Percentiles rank a stretch among this genome's conserved stretches.
These are phyloP conservation scores for Diorhabda carinulata DNA, from an alignment of 1,140 invertebrate genomes.

Conservation along the genomic window DNA sequence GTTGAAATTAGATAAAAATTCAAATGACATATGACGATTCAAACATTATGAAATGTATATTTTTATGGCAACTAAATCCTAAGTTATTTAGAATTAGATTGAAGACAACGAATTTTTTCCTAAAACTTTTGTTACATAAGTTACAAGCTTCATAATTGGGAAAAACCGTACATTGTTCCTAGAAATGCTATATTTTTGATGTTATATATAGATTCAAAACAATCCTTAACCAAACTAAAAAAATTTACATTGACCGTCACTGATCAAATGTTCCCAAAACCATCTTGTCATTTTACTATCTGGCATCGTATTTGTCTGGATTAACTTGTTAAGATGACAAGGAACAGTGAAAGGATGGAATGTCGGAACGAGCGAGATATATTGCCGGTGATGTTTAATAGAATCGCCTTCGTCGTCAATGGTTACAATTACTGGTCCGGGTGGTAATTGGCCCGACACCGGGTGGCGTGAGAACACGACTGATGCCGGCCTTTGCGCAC, in stretches of 20 bases:
- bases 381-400: constrained; percentile 20
- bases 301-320: constrained; percentile 30
- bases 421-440: constrained; percentile 30
- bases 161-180: too few relatives aligned
- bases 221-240: too few relatives aligned
- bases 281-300: constrained; percentile 16
- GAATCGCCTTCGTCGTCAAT: constrained; percentile 27
- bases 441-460: constrained; percentile 29
- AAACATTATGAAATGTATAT: too few relatives aligned
- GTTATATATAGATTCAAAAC: too few relatives aligned
- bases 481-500: constrained; percentile 22
- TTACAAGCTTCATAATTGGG: too few relatives aligned
- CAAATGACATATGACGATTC: too few relatives aligned
- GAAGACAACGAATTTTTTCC: too few relatives aligned
- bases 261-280: background rate
- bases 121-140: too few relatives aligned
- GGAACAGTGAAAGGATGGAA: constrained; percentile 16
- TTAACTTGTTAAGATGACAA: constrained; percentile 30
- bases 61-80: too few relatives aligned
- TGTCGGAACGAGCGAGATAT: constrained; percentile 14
- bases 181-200: too few relatives aligned
- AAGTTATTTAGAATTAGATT: too few relatives aligned
- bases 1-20: too few relatives aligned
- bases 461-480: constrained; percentile 27
- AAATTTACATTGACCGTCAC: background rate